Evolutionary conservation across 2,113 vertebrate species (phyloP).

Genomic region (Cyphomyrus plagiostoma): DNA sequence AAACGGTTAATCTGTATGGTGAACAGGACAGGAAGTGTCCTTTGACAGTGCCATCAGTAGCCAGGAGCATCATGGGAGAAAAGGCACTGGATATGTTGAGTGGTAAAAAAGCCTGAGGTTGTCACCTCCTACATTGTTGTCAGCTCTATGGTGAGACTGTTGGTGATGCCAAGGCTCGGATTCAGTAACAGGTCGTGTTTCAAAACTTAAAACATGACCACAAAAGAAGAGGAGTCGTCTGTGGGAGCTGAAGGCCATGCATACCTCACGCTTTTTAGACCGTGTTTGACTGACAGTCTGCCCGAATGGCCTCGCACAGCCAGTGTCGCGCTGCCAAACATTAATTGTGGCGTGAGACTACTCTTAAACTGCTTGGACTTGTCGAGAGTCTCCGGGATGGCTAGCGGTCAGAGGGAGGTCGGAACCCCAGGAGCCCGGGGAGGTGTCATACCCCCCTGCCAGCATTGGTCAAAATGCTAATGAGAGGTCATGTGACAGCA

Average conservation of each 20-base stretch:
- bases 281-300: background rate
- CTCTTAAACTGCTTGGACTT: background rate
- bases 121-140: background rate
- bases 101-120: background rate
- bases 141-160: background rate
- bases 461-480: background rate
- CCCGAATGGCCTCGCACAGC: background rate
- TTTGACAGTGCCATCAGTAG: background rate
- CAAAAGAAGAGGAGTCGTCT: background rate
- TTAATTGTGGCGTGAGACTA: background rate
- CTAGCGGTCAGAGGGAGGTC: background rate
- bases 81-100: no score
- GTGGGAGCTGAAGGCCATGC: background rate
- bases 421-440: background rate
- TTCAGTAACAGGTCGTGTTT: background rate
- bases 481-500: background rate
- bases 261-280: background rate
- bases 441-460: background rate
- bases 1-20: background rate
- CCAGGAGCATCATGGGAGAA: background rate
- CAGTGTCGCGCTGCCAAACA: background rate
- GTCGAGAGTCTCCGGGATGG: background rate
- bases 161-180: background rate
- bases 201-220: background rate
- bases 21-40: background rate